Base-by-base conservation (phyloP, 1,140 invertebrate species). In the Pristionchus pacificus region DNA sequence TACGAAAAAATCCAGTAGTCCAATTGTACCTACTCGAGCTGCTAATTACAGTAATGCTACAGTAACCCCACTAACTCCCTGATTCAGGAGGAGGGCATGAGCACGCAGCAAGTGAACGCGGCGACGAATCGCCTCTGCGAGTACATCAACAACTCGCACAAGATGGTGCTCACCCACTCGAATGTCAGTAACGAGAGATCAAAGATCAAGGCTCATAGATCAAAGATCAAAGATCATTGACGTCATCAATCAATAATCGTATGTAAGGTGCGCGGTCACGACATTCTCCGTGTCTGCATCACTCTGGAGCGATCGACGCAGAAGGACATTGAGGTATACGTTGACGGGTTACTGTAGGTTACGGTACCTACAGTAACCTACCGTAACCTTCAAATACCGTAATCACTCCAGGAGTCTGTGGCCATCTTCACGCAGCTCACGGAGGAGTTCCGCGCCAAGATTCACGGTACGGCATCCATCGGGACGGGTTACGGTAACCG, bases 21-120 rank as follows among this genome's bases (percentile, higher is more conserved):
- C 19, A 19, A 19, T 10, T 49, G 38, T 10, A 10, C 38, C 38
- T n/a, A n/a, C n/a, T n/a, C n/a, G n/a, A n/a, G n/a, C n/a, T n/a
- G n/a, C n/a, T n/a, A n/a, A n/a, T n/a, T n/a, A n/a, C n/a, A n/a
- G n/a, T n/a, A n/a, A n/a, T n/a, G n/a, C n/a, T n/a, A n/a, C n/a
- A n/a, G n/a, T n/a, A n/a, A n/a, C n/a, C n/a, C n/a, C n/a, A n/a
- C n/a, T n/a, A n/a, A n/a, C n/a, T n/a, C n/a, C n/a, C n/a, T n/a
- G n/a, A 19, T 49, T 49, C 38, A 89, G 86, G 89, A 89, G 25
- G 13, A 13, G 13, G 24, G 85, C 70, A 70, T 29, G 13, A 68
- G 14, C 24, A 31, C 10, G 59, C 10, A 57, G 6, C 15, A 67
- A 62, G 29, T 65, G 6, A 65, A 65, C 24, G 63, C 25, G 6